phyloP scores from a whole-genome alignment of 2,797 vertebrate species.

The Malacoctenus gilli region DNA sequence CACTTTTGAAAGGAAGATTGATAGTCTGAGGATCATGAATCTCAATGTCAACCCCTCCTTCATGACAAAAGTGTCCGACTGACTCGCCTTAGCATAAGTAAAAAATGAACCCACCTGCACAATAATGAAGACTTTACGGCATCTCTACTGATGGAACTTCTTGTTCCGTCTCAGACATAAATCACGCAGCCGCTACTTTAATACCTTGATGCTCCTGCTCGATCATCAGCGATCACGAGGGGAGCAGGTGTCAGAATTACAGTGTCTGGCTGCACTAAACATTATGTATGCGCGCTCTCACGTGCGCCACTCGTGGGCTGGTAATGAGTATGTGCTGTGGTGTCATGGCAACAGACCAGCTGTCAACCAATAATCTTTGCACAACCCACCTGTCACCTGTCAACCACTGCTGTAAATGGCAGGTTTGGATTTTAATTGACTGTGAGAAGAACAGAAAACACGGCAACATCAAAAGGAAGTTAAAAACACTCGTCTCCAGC shows the following conservation, averaged over 20 bases:
- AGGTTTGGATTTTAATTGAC: conserved; percentile 36
- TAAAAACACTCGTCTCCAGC: conserved; percentile 14
- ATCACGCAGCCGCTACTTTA: background rate
- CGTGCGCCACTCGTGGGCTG: background rate
- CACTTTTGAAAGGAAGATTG: no score
- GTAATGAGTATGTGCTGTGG: conserved; percentile 34
- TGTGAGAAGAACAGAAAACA: conserved; percentile 16
- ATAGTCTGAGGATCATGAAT: no score
- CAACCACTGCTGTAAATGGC: conserved; percentile 24
- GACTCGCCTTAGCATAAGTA: no score
- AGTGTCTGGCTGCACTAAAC: conserved; percentile 9
- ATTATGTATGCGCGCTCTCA: conserved; percentile 20
- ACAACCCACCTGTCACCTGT: conserved; percentile 47
- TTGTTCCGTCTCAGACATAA: background rate
- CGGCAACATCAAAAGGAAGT: conserved; percentile 20
- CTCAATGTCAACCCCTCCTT: no score
- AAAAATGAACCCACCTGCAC: no score
- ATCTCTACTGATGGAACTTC: no score
- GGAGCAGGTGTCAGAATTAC: conserved; percentile 14
- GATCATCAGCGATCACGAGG: conserved; percentile 3
- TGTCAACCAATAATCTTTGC: conserved; percentile 44
- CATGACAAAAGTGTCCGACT: no score
- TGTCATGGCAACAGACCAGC: conserved; percentile 47
- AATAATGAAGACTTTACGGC: no score
- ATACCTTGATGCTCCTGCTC: conserved; percentile 5